Base-by-base conservation (phyloP, 2,888 invertebrate genomes). In the Julus scanicus region DNA sequence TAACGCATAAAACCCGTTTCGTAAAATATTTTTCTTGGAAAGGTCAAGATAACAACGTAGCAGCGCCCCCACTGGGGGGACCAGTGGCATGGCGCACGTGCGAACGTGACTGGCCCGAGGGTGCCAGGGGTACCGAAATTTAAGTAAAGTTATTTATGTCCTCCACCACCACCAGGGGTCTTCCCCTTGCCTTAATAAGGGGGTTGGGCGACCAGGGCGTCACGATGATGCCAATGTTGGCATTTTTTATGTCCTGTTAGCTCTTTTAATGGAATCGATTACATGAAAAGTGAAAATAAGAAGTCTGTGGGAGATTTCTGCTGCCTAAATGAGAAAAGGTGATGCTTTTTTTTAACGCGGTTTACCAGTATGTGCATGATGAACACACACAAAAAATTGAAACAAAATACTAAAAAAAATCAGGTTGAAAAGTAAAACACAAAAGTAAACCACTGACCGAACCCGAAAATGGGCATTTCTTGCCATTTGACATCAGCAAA, bases 171-270 rank as follows among this genome's bases (percentile, higher is more conserved):
- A 29, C 71, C 71, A 71, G 71, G 71, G 71, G 71, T 71, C 71
- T 71, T 71, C 71, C 29, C 71, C 71, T 71, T 29, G 71, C 71
- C 71, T 71, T 71, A 71, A 71, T 71, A 71, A 71, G 71, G 71
- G 71, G 71, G 71, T 29, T 29, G n/a, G 71, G 71, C n/a, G 71
- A 71, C 71, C 71, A 71, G 71, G 71, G 71, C 71, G 71, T 71
- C 71, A 71, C 71, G 71, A 29, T 53, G 53, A 53, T 53, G 53
- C 15, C 53, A 53, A 15, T 17, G 53, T 63, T 71, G 71, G 71
- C 71, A n/a, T 71, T 71, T 71, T 71, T 71, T 71, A 71, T 29
- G 71, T 71, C 71, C 71, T n/a, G 29, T 71, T 71, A 71, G 71
- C 71, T 71, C 71, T 71, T 29, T 71, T 29, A 71, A 71, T 71